phyloP scores from a whole-genome alignment of 2,888 invertebrate species.

The Halocaridina rubra region DNA sequence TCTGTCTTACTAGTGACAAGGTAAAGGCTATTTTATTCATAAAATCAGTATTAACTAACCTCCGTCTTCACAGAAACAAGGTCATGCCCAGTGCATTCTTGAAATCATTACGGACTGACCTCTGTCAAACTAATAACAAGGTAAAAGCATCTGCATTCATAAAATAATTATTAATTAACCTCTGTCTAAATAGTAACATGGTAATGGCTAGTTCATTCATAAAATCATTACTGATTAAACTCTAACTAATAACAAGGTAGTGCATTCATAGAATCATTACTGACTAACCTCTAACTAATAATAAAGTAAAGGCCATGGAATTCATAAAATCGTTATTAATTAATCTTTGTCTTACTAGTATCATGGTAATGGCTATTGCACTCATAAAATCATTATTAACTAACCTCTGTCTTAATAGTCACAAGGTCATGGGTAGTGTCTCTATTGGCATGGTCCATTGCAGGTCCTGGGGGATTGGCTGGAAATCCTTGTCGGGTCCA shows the following conservation, averaged over 20 bases:
- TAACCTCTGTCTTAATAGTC: no score
- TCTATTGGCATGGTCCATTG: background rate
- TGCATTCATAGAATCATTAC: no score
- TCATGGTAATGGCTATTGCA: no score
- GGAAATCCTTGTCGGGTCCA: conserved; percentile 24
- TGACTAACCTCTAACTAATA: no score
- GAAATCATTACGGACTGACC: background rate
- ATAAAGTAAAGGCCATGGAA: no score
- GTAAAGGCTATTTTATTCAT: background rate
- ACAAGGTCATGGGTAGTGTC: conserved; percentile 2
- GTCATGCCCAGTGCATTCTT: conserved; percentile 1
- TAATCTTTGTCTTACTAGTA: no score
- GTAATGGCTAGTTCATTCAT: conserved; percentile 9
- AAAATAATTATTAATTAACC: background rate
- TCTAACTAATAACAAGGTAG: no score
- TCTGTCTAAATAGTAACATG: background rate
- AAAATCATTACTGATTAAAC: no score
- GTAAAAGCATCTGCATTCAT: background rate
- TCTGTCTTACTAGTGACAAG: conserved; percentile 3
- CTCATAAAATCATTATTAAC: no score
- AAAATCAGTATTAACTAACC: background rate
- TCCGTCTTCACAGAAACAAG: conserved; percentile 3
- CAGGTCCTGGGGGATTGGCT: conserved; percentile 19
- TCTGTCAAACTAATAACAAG: background rate
- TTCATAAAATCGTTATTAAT: no score